These are phyloP conservation scores for Labia minor DNA, from an alignment of 2,888 invertebrate species.

Conservation along the genomic window DNA sequence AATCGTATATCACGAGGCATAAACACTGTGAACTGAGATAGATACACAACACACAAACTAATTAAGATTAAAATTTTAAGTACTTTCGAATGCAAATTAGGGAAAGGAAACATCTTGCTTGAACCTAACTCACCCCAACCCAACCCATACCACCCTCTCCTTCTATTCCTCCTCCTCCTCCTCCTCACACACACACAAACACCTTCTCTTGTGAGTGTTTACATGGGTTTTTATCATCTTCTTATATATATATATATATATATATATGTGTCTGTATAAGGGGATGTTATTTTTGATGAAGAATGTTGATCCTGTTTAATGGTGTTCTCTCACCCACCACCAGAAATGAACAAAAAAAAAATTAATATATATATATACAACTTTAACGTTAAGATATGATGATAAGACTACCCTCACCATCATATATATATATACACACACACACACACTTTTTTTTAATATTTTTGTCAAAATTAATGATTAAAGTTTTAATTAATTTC, in stretches of 20 bases:
- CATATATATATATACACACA: too few species aligned
- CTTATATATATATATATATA: neutral
- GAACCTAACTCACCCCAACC: neutral
- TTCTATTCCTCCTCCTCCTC: too few species aligned
- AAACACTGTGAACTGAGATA: neutral
- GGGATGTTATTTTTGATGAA: neutral
- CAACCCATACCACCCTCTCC: neutral
- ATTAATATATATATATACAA: too few species aligned
- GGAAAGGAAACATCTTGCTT: conserved; percentile 13
- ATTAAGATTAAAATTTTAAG: conserved; percentile 13
- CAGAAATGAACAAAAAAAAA: neutral
- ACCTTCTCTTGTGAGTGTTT: too few species aligned
- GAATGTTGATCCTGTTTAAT: conserved; percentile 13
- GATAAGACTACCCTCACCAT: conserved; percentile 1
- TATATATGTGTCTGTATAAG: too few species aligned
- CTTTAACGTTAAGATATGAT: neutral
- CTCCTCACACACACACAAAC: too few species aligned
- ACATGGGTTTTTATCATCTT: conserved; percentile 5
- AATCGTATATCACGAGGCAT: neutral
- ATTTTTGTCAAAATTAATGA: neutral
- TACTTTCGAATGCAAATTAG: conserved; percentile 13
- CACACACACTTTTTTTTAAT: neutral
- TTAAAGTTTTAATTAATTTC: conserved; percentile 3
- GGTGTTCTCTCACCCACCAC: neutral
- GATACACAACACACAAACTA: conserved; percentile 13